Evolutionary conservation across 2,888 invertebrate species (phyloP).

Genomic region (Nebria brevicollis): DNA sequence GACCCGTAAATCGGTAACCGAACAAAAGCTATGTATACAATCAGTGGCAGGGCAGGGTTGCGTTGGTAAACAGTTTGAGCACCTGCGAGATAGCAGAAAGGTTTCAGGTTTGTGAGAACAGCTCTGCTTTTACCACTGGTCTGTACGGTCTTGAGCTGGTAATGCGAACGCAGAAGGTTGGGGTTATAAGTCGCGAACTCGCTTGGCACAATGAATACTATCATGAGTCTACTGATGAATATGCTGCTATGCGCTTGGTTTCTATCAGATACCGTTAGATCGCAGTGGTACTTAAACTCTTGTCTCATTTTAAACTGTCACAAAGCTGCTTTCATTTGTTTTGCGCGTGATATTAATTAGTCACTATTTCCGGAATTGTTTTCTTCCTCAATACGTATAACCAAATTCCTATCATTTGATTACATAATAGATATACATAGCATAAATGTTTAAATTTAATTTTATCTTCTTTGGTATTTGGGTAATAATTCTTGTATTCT

Average conservation of each 20-base stretch:
- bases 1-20: constrained; percentile 8
- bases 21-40: background rate
- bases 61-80: constrained; percentile 1
- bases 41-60: background rate
- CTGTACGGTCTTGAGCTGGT: background rate
- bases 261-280: constrained; percentile 35
- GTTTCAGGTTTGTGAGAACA: background rate
- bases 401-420: no score
- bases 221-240: constrained; percentile 1
- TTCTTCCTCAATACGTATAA: no score
- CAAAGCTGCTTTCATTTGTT: background rate
- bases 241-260: background rate
- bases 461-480: no score
- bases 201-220: background rate
- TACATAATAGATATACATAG: no score
- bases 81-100: constrained; percentile 3
- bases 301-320: constrained; percentile 2
- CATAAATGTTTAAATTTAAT: no score
- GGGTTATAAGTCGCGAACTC: constrained; percentile 10
- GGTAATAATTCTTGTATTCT: no score
- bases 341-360: background rate
- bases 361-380: background rate
- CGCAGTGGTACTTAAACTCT: constrained; percentile 37
- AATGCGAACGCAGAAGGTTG: background rate
- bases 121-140: constrained; percentile 5